Percentiles rank a stretch among this genome's conserved stretches.
phyloP scores from a whole-genome alignment of 2,797 vertebrate genomes.

The Phoxinus dragarum region DNA sequence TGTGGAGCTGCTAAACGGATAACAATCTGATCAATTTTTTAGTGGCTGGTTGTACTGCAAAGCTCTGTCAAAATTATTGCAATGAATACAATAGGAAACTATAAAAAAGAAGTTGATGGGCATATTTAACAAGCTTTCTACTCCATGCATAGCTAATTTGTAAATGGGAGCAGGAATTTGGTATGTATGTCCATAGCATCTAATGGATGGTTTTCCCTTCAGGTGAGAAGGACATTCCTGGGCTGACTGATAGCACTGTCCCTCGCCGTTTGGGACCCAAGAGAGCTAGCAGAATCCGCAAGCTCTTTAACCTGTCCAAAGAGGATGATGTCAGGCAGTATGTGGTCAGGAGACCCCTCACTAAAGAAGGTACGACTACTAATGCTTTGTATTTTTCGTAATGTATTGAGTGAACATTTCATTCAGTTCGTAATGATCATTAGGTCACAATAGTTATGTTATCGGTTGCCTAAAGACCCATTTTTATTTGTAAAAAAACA shows the following conservation, averaged over 20 bases:
- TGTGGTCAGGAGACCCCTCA: constrained; percentile 94
- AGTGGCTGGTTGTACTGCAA: constrained; percentile 61
- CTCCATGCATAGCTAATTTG: neutral
- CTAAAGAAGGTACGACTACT: constrained; percentile 87
- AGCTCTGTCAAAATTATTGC: constrained; percentile 52
- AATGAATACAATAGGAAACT: neutral
- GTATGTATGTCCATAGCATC: constrained; percentile 49
- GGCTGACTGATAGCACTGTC: constrained; percentile 95
- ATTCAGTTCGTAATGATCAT: too few relatives aligned
- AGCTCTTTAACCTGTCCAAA: constrained; percentile 97
- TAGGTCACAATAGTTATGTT: neutral
- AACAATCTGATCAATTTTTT: constrained; percentile 40
- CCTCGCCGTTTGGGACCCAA: constrained; percentile 96
- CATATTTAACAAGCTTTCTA: neutral
- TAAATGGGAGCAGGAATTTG: neutral
- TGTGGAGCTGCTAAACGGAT: constrained; percentile 69
- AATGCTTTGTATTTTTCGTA: neutral
- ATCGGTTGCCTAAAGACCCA: neutral
- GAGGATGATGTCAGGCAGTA: constrained; percentile 98
- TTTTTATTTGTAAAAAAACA: neutral
- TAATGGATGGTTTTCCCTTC: neutral
- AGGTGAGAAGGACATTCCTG: constrained; percentile 98
- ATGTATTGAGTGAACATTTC: neutral
- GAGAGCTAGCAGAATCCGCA: constrained; percentile 97
- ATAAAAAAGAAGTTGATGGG: neutral